These are phyloP conservation scores for Megaceryle maxima DNA, from an alignment of 2,113 vertebrate species.

Conservation along the genomic window DNA sequence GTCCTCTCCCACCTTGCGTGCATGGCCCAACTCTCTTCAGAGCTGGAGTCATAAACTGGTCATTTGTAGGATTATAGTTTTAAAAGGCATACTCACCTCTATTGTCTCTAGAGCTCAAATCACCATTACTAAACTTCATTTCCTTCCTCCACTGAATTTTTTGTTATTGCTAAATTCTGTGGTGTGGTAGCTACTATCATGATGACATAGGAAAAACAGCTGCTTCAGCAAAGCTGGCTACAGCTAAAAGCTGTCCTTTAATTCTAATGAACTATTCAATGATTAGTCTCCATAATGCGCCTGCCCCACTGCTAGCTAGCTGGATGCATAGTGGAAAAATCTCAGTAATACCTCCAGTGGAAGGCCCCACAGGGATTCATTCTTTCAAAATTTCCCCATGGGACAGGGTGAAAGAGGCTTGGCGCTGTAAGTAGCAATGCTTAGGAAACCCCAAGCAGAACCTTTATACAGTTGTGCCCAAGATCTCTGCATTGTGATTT, in stretches of 20 bases:
- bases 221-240: background rate
- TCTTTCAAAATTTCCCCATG: background rate
- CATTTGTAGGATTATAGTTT: background rate
- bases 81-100: background rate
- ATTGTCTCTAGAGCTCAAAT: background rate
- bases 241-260: background rate
- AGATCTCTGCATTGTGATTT: background rate
- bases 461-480: rapidly evolving
- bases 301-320: background rate
- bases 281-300: background rate
- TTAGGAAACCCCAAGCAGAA: background rate
- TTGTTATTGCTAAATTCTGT: background rate
- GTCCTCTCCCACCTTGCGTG: background rate
- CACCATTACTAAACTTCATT: background rate
- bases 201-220: background rate
- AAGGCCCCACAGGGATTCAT: background rate
- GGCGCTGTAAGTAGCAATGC: background rate
- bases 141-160: background rate
- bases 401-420: background rate
- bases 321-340: background rate
- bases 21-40: background rate
- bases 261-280: background rate
- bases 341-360: background rate
- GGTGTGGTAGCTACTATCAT: background rate
- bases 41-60: background rate